Percentiles rank a stretch among this genome's conserved stretches.
Conservation (phyloP, 2,888 invertebrate species). For the Caenorhabditis uteleia region DNA sequence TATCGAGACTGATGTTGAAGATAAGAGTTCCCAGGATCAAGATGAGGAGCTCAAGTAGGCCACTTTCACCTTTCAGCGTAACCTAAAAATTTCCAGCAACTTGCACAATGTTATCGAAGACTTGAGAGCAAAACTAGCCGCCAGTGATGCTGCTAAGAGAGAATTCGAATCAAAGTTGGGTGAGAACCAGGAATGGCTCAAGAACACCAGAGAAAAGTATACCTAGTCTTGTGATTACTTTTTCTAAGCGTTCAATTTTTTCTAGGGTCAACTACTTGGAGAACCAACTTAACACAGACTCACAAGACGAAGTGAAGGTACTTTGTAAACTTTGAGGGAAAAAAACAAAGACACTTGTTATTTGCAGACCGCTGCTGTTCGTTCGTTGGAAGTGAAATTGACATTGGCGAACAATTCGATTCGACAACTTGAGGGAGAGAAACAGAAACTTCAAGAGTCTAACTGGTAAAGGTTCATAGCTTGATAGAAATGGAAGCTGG, state of each 20-base stretch:
- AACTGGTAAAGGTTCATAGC: slow-evolving; percentile 30
- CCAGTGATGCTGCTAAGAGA: slow-evolving; percentile 25
- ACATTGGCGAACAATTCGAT: slow-evolving; percentile 33
- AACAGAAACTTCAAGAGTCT: slow-evolving; percentile 45
- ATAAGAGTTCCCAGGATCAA: slow-evolving; percentile 36
- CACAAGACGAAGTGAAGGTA: slow-evolving; percentile 25
- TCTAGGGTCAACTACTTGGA: slow-evolving; percentile 36
- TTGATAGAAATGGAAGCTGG: background rate
- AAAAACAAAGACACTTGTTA: background rate
- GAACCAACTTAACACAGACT: slow-evolving; percentile 30
- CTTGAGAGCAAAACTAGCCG: slow-evolving; percentile 35
- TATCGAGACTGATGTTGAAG: slow-evolving; percentile 17
- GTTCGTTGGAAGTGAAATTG: slow-evolving; percentile 44
- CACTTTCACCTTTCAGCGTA: too few relatives aligned
- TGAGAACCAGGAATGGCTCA: slow-evolving; percentile 44
- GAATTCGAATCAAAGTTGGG: slow-evolving; percentile 29
- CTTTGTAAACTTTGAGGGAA: background rate
- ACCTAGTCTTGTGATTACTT: background rate
- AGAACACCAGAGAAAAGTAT: slow-evolving; percentile 49
- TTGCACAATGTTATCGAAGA: slow-evolving; percentile 50
- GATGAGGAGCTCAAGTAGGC: slow-evolving; percentile 51
- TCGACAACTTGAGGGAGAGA: slow-evolving; percentile 37
- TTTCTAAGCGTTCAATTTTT: background rate
- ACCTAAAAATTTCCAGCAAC: slow-evolving; percentile 30
- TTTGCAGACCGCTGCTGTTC: slow-evolving; percentile 12